Evolutionary conservation across 2,888 invertebrate genomes (phyloP), one percentile per base, ranked within the genome.

Genomic region (Nomada lathburiana): DNA sequence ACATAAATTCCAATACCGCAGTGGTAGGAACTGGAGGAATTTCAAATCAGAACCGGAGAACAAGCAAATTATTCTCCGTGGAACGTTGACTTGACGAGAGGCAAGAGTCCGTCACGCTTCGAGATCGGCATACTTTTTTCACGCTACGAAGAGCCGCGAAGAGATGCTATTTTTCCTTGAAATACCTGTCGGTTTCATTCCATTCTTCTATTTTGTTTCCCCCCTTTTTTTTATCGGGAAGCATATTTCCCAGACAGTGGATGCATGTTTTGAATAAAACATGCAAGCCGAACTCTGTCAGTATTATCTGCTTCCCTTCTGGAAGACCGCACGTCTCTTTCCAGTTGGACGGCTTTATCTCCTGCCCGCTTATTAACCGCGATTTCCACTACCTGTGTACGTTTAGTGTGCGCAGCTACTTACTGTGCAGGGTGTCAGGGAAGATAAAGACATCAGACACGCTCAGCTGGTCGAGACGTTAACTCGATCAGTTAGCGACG

Each of bases 281-380:
- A 67, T 64, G 44, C 26, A 13, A 64, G 72, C 69, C 78, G 18
- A 47, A 80, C 70, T 80, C 79, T 67, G 84, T 80, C 80, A 59
- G 76, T 76, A 79, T 90, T 91, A 91, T 90, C 90, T 85, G 85
- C 81, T 83, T 88, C 83, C 80, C 88, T 90, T 90, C 86, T 88
- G 89, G 84, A 90, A 90, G 89, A 89, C 89, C 88, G 90, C 84
- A 79, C 86, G 86, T 84, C 81, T 63, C 83, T 85, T 90, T 90
- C 86, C 87, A 83, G 86, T 84, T 74, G 86, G 87, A 85, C 86
- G 88, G 82, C 80, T 89, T 88, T 88, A 91, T 91, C 89, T 88
- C 72, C 80, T 82, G 84, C 76, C 74, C 86, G 80, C 86, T 89
- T 90, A 90, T 90, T 90, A 89, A 90, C 88, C 86, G 83, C 87